Percentiles rank a stretch among this genome's conserved stretches.
phyloP scores from a whole-genome alignment of 2,113 vertebrate species.

The Hippocampus guttulatus region DNA sequence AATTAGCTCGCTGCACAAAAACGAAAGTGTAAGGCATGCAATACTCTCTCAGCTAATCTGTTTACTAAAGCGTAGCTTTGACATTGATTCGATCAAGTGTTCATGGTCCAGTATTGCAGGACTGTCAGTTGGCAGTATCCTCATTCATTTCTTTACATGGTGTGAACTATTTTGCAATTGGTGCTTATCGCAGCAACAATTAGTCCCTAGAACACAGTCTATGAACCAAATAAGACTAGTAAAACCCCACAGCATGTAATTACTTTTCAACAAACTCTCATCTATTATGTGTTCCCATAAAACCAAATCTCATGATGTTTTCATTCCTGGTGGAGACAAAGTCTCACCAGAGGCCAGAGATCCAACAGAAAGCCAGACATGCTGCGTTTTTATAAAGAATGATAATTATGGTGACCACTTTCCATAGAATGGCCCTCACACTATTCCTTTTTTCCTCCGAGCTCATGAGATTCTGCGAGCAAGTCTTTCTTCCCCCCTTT shows the following conservation, averaged over 20 bases:
- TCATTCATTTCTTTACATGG: not conserved
- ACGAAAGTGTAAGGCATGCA: constrained; percentile 21
- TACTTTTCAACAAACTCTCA: constrained; percentile 22
- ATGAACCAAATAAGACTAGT: constrained; percentile 1
- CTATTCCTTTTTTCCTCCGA: constrained; percentile 42
- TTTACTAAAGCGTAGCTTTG: constrained; percentile 35
- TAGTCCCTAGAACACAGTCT: constrained; percentile 1
- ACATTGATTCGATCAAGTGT: constrained; percentile 40
- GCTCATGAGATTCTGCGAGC: constrained; percentile 35
- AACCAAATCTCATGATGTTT: constrained; percentile 38
- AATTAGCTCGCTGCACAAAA: not conserved
- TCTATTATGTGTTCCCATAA: constrained; percentile 19
- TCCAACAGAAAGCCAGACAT: constrained; percentile 40
- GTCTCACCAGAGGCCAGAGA: constrained; percentile 23
- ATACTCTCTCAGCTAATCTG: constrained; percentile 32
- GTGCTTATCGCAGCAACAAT: not conserved
- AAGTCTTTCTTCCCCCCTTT: constrained; percentile 14
- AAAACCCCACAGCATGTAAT: constrained; percentile 12
- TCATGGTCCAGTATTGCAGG: constrained; percentile 34
- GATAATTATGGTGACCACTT: constrained; percentile 54
- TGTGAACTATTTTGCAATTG: not conserved
- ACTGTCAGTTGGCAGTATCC: not conserved
- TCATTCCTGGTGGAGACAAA: constrained; percentile 38
- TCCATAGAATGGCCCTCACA: constrained; percentile 58
- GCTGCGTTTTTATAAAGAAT: constrained; percentile 38